phyloP scores from a whole-genome alignment of 2,113 vertebrate species.

The Picathartes gymnocephalus region DNA sequence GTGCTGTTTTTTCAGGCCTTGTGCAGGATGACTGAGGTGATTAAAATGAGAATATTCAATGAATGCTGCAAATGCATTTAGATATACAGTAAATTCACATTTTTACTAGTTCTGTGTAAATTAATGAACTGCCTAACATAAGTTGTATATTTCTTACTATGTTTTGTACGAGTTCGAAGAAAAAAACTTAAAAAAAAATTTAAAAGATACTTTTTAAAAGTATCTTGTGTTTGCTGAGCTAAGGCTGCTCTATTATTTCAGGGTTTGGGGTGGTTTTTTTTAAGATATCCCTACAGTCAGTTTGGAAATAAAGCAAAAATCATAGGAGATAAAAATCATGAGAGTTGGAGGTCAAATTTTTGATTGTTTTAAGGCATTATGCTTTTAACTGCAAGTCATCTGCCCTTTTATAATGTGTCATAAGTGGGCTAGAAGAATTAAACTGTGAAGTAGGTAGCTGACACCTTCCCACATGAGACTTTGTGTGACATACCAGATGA shows the following conservation, averaged over 20 bases:
- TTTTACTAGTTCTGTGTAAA: not conserved
- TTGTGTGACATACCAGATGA: not conserved
- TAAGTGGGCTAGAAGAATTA: not conserved
- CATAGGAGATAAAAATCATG: not conserved
- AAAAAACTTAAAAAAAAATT: not conserved
- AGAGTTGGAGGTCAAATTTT: not conserved
- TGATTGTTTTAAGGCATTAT: not conserved
- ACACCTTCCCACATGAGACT: not conserved
- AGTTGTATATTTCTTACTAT: not conserved
- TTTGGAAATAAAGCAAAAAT: not conserved
- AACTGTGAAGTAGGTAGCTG: not conserved
- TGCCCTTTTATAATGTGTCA: not conserved
- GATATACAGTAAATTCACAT: not conserved
- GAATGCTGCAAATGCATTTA: not conserved
- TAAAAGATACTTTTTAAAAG: no score
- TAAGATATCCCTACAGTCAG: accelerated
- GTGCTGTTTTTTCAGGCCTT: not conserved
- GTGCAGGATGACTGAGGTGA: not conserved
- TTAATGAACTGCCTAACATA: not conserved
- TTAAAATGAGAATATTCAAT: not conserved
- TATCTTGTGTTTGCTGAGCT: not conserved
- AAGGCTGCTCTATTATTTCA: not conserved
- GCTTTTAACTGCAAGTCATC: not conserved
- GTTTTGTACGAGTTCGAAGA: not conserved
- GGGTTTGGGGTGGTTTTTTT: not conserved